A percentile compares a stretch with the other conserved stretches of the same genome.
phyloP scores from a whole-genome alignment of 2,888 invertebrate species.

The Agrenia bidenticulata region DNA sequence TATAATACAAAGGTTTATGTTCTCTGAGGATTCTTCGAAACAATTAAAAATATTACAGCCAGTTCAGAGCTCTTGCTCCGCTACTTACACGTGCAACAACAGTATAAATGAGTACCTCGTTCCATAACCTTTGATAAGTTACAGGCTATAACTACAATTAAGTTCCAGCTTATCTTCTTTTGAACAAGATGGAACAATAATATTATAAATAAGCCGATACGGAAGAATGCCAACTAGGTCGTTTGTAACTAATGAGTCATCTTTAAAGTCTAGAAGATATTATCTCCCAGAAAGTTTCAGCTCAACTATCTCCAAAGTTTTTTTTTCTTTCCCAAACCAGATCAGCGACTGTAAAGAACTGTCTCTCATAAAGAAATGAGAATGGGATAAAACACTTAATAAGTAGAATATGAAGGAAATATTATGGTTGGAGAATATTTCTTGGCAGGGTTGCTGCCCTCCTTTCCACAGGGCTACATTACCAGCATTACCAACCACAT shows the following conservation, averaged over 20 bases:
- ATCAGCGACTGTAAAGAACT: neutral
- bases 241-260: conserved; percentile 12
- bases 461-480: too few species aligned
- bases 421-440: neutral
- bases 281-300: neutral
- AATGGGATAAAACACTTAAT: conserved; percentile 14
- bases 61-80: too few species aligned
- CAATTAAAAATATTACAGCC: too few species aligned
- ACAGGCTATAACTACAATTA: neutral
- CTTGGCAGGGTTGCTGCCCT: neutral
- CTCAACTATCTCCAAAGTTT: neutral
- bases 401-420: conserved; percentile 8
- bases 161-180: neutral
- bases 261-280: neutral
- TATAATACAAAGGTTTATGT: too few species aligned
- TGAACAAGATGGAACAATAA: too few species aligned
- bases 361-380: neutral
- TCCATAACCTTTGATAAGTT: too few species aligned
- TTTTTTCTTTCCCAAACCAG: neutral
- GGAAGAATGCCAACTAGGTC: conserved; percentile 9
- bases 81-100: too few species aligned
- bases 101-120: too few species aligned
- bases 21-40: too few species aligned
- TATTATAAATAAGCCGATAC: too few species aligned
- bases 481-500: too few species aligned